These are phyloP conservation scores for Margaritifera margaritifera DNA, from an alignment of 2,888 invertebrate genomes.

Conservation along the genomic window DNA sequence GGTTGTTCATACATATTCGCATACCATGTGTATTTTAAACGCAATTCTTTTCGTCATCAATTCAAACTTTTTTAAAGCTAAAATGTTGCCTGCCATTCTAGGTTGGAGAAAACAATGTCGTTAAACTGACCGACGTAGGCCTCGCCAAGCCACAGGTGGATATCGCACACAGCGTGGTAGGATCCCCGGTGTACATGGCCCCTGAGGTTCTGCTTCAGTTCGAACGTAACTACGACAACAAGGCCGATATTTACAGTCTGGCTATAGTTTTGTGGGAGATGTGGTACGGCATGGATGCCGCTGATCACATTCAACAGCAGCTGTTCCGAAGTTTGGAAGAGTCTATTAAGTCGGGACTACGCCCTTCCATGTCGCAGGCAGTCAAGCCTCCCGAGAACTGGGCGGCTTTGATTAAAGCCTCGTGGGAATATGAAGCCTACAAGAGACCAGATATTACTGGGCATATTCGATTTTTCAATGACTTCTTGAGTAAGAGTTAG, in stretches of 20 bases:
- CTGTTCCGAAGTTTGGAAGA: constrained; percentile 38
- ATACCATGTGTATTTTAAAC: too few species aligned
- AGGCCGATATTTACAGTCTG: constrained; percentile 50
- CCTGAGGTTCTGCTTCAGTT: constrained; percentile 51
- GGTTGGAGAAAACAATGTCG: constrained; percentile 4
- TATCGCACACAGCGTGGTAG: constrained; percentile 48
- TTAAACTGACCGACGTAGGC: constrained; percentile 59
- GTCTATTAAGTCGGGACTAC: constrained; percentile 34
- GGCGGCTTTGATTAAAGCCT: constrained; percentile 34
- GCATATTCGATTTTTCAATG: constrained; percentile 10
- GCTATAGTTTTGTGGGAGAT: constrained; percentile 56
- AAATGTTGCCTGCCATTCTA: background rate
- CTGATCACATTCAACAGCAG: constrained; percentile 43
- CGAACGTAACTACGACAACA: constrained; percentile 39
- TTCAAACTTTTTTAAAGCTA: background rate
- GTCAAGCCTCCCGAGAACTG: constrained; percentile 45
- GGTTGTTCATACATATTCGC: too few species aligned
- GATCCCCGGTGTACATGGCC: constrained; percentile 55
- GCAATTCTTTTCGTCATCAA: background rate
- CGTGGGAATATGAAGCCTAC: constrained; percentile 43
- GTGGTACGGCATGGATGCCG: constrained; percentile 57
- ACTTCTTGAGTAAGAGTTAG: constrained; percentile 22
- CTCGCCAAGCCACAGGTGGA: constrained; percentile 52
- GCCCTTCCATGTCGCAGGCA: constrained; percentile 44
- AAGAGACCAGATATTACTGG: constrained; percentile 28